These are phyloP conservation scores for Sebastes diploproa DNA, from an alignment of 2,797 vertebrate species.

Conservation along the genomic window DNA sequence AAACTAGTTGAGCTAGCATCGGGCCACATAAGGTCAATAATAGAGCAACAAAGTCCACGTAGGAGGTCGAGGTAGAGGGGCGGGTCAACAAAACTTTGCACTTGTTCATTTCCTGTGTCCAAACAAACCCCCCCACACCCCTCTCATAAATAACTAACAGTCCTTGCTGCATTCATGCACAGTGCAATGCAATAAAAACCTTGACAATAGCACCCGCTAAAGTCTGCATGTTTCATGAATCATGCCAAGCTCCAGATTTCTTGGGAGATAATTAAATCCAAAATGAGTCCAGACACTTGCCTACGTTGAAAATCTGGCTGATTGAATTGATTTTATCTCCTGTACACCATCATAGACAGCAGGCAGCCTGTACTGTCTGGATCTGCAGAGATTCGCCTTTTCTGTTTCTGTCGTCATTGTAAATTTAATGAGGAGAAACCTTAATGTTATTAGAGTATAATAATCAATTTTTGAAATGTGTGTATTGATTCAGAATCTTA, in stretches of 20 bases:
- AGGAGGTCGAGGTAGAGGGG: not conserved
- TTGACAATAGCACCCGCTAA: not conserved
- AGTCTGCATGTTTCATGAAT: conserved; percentile 23
- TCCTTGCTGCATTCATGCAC: not conserved
- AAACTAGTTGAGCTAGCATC: not conserved
- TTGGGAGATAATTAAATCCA: conserved; percentile 7
- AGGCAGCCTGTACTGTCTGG: not conserved
- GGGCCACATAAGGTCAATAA: not conserved
- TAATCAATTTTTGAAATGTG: not conserved
- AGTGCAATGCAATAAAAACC: not conserved
- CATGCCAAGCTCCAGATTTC: conserved; percentile 1
- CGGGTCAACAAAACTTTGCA: not conserved
- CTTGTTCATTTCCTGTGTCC: not conserved
- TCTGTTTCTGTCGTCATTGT: not conserved
- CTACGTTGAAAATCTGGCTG: conserved; percentile 16
- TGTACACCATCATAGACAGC: not conserved
- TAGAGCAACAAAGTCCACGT: not conserved
- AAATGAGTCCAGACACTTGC: conserved; percentile 20
- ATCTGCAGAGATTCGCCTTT: not conserved
- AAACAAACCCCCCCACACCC: not conserved
- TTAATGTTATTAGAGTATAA: not conserved
- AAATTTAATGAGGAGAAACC: conserved; percentile 14
- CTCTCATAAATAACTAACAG: not conserved
- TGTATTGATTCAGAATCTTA: conserved; percentile 14
- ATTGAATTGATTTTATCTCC: conserved; percentile 22